Base-by-base conservation (phyloP, 1,140 invertebrate genomes). In the Batillaria attramentaria region DNA sequence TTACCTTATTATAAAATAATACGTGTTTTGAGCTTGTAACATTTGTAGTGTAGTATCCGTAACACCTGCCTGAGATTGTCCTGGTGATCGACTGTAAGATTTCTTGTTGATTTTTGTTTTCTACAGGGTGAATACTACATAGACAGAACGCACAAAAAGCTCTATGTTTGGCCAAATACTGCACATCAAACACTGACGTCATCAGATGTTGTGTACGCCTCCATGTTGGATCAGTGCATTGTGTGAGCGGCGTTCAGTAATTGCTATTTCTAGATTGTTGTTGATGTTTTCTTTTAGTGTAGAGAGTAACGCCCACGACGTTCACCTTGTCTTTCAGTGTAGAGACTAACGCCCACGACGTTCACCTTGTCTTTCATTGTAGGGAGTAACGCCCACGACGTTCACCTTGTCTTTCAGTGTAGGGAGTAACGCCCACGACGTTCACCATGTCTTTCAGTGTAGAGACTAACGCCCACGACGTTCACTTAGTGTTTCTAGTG, bases 101-200 rank as follows among this genome's bases (percentile, higher is more conserved):
- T 39, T 35, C 20, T 69, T 39, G 5, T 24, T 2, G 13, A 42
- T 13, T 35, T 16, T 35, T 42, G 31, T 16, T 28, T 20, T 75
- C 76, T 79, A 1, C 43, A 84, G 83, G 83, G 83, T 2, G 83
- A 84, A 69, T 84, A 84, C 69, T 84, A 77, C 57, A 46, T 84
- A 33, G 81, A 84, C 75, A 79, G 83, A 70, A 60, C 68, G 0
- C 54, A 69, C 2, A 79, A 77, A 35, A 79, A 81, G 18, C 42
- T 84, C 33, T 84, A 84, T 39, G 24, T 84, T 33, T 84, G 83
- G 83, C 81, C 83, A 16, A 76, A 81, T 20, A 81, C 69, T 28
- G 54, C 77, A 5, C 42, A 66, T 24, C 79, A 78, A 13, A 41
- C 41, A 6, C 41, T 81, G 20, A 77, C 28, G 39, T 62, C 42